A percentile compares a stretch with the other conserved stretches of the same genome.
Conservation (phyloP, 1,140 invertebrate genomes). For the Rhopalosiphum maidis region DNA sequence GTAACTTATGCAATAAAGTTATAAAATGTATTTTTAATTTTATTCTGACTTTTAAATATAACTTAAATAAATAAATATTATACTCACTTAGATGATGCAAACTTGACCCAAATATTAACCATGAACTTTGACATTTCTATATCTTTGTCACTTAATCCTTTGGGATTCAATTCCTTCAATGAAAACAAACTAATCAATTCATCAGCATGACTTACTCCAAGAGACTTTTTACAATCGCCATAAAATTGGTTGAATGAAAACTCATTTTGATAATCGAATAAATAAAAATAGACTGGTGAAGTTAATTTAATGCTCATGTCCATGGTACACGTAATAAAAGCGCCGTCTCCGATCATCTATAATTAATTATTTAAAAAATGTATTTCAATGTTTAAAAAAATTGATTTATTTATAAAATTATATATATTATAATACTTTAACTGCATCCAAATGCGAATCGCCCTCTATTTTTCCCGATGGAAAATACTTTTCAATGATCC, state of each 20-base stretch:
- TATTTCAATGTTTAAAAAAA: background rate
- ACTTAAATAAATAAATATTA: background rate
- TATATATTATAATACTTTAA: background rate
- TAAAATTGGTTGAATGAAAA: constrained; percentile 20
- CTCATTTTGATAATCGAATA: constrained; percentile 44
- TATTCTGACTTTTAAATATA: background rate
- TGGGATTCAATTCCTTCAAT: background rate
- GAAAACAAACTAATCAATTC: constrained; percentile 42
- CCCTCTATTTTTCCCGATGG: background rate
- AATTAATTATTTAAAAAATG: background rate
- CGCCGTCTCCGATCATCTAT: constrained; percentile 17
- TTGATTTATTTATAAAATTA: background rate
- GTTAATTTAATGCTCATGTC: background rate
- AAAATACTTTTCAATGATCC: background rate
- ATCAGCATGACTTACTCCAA: constrained; percentile 27
- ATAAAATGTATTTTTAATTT: background rate
- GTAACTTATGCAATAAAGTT: background rate
- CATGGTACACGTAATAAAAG: background rate
- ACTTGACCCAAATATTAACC: constrained; percentile 48
- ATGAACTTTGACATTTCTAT: constrained; percentile 20
- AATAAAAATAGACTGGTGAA: constrained; percentile 9
- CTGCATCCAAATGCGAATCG: background rate
- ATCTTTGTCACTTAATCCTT: constrained; percentile 23
- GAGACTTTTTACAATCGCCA: background rate
- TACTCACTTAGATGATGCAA: constrained; percentile 24